A percentile compares a stretch with the other conserved stretches of the same genome.
Conservation (phyloP, 2,797 vertebrate species). For the Pangasius krempfi region DNA sequence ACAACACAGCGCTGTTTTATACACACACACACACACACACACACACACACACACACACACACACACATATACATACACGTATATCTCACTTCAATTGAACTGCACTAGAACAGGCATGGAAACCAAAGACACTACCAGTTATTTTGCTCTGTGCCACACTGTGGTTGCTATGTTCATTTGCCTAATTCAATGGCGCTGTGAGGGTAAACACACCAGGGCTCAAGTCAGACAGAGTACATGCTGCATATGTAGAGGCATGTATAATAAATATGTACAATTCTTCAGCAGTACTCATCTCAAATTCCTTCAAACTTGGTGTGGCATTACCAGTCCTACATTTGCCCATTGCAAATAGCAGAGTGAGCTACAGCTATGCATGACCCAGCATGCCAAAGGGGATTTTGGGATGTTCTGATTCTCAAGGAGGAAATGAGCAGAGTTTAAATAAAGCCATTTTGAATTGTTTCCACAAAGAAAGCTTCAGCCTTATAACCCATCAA, state of each 20-base stretch:
- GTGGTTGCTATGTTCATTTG: not conserved
- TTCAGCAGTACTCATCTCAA: not conserved
- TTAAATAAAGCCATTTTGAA: slow-evolving; percentile 54
- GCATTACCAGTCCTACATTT: slow-evolving; percentile 41
- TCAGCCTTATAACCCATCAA: slow-evolving; percentile 32
- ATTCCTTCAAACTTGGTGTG: slow-evolving; percentile 30
- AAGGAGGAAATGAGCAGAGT: slow-evolving; percentile 50
- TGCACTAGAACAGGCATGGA: not conserved
- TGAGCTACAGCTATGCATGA: slow-evolving; percentile 2
- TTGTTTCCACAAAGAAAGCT: slow-evolving; percentile 33
- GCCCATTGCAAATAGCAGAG: not conserved
- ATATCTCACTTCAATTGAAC: not conserved
- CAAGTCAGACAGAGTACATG: not conserved
- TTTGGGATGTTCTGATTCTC: slow-evolving; percentile 37
- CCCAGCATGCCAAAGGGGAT: slow-evolving; percentile 35
- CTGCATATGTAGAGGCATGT: not conserved
- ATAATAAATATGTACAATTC: not conserved
- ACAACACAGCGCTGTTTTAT: too few species aligned
- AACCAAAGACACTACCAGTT: not conserved
- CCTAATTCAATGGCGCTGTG: not conserved
- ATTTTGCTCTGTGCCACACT: not conserved
- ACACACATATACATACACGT: too few species aligned
- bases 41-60: too few species aligned
- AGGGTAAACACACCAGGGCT: not conserved
- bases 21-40: too few species aligned